Base-by-base conservation (phyloP, 2,113 vertebrate species). In the Gadus macrocephalus region DNA sequence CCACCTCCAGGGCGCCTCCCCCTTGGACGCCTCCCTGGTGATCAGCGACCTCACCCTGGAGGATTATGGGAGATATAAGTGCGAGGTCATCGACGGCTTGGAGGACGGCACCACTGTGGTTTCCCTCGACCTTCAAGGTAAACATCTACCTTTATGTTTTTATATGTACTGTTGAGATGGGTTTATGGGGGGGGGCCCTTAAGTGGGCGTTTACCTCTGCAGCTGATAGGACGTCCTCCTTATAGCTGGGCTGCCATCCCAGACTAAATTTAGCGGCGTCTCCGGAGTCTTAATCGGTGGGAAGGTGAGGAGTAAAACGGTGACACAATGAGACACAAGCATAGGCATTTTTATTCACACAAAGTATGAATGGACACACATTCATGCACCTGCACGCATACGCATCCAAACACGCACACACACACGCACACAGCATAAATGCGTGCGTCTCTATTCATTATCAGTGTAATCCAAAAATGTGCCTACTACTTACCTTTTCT, bases 61-160 rank as follows among this genome's bases (percentile, higher is more conserved):
- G 70, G 97, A 99, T 87, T 98, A 99, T 3, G 97, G 97, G 65
- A 92, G 85, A 85, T 99, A 98, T 28, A 99, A 98, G 85, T 99
- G 97, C 12, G 97, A 99, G 87, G 93, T 99, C 16, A 98, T 99
- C 64, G 96, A 99, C 67, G 95, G 96, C 19, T 81, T 99, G 66
- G 96, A 98, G 69, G 97, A 99, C 0, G 95, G 92, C 63, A 95
- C 95, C 0, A 90, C 81, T 0, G 92, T 98, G 55, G 92, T 99
- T 55, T 77, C 94, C 1, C 90, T 99, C 38, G 93, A 98, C 74
- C 87, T 99, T 72, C 93, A 98, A 94, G 97, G 97, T 97, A 84
- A 84, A 56, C n/a, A 62, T 31, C 16, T 62, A 3, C 15, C 2
- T 27, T 12, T 49, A 49, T 49, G 42, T 49, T 11, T 49, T 49